Percentiles rank a stretch among this genome's conserved stretches.
phyloP scores from a whole-genome alignment of 64 coral and sea anemone species.

The Anthopleura sola region DNA sequence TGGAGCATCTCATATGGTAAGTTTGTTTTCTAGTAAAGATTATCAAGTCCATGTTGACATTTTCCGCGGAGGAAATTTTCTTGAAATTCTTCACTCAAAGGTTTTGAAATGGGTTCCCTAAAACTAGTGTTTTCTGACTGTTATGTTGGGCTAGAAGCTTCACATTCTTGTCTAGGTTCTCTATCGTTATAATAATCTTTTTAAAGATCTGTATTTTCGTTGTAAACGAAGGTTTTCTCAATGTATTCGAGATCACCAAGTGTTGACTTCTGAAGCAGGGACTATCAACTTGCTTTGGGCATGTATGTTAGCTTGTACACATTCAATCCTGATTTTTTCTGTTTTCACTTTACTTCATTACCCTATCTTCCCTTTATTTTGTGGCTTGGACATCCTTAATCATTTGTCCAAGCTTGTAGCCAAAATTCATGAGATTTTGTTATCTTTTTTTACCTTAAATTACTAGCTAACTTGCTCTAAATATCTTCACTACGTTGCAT shows the following conservation, averaged over 20 bases:
- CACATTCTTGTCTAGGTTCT: background rate
- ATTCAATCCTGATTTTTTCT: background rate
- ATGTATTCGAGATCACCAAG: background rate
- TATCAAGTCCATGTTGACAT: conserved; percentile 21
- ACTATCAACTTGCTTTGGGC: conserved; percentile 27
- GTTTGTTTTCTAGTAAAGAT: background rate
- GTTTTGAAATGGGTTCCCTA: conserved; percentile 24
- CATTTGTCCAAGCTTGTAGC: background rate
- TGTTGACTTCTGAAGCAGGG: conserved; percentile 35
- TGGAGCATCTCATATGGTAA: conserved; percentile 53
- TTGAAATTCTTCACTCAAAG: conserved; percentile 15
- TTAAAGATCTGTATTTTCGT: background rate
- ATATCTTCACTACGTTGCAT: background rate
- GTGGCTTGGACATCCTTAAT: background rate
- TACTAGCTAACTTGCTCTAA: background rate
- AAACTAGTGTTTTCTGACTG: background rate
- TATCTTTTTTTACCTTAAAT: background rate
- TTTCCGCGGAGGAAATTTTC: conserved; percentile 13
- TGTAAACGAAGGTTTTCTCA: conserved; percentile 16
- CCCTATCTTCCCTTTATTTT: background rate
- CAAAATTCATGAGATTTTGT: background rate
- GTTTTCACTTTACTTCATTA: background rate
- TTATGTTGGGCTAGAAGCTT: background rate
- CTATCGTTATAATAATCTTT: background rate
- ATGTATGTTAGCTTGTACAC: background rate